Percentiles rank a stretch among this genome's conserved stretches.
These are phyloP conservation scores for Latrodectus geometricus DNA, from an alignment of 1,140 invertebrate species.

Conservation along the genomic window DNA sequence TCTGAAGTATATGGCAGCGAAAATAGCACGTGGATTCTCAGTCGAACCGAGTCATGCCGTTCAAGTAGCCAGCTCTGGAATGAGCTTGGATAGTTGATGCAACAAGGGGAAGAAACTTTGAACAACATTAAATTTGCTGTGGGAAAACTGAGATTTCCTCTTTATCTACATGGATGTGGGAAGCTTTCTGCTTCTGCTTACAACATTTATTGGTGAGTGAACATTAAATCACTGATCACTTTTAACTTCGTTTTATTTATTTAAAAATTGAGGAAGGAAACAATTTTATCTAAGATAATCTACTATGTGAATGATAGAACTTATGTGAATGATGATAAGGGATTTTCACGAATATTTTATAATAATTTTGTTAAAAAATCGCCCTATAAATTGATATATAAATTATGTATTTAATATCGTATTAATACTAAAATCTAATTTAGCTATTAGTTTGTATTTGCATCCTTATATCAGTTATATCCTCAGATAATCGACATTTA, in stretches of 20 bases:
- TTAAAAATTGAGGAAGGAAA: background rate
- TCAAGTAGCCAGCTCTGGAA: background rate
- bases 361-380: no score
- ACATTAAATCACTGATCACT: background rate
- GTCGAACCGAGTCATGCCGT: constrained; percentile 10
- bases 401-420: no score
- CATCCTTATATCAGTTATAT: no score
- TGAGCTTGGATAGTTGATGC: background rate
- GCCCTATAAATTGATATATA: no score
- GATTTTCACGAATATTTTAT: no score
- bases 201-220: constrained; percentile 10
- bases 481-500: no score
- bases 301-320: no score
- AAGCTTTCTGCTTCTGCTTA: background rate
- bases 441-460: no score
- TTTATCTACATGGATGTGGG: constrained; percentile 5
- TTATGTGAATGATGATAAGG: no score
- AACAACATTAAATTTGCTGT: background rate
- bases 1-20: constrained; percentile 13
- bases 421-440: no score
- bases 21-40: constrained; percentile 18
- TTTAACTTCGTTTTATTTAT: background rate
- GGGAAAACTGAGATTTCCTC: background rate
- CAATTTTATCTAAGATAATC: background rate
- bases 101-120: background rate